Conservation (phyloP, 2,113 vertebrate genomes). For the Pachycephala philippinensis region DNA sequence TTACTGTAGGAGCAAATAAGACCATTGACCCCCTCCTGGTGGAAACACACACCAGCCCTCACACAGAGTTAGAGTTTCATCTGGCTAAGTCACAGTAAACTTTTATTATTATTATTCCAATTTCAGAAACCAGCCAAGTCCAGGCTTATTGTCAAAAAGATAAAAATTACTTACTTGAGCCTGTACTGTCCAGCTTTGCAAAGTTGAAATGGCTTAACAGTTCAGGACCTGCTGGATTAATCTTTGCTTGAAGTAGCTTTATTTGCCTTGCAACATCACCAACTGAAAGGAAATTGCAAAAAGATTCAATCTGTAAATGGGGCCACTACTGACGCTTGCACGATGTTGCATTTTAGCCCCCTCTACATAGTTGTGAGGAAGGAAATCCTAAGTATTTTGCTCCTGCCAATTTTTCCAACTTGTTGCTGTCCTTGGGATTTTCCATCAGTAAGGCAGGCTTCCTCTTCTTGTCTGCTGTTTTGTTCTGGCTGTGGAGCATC, state of each 20-base stretch:
- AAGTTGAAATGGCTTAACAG: not conserved
- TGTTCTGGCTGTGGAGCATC: not conserved
- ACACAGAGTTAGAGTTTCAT: not conserved
- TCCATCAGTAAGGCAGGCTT: not conserved
- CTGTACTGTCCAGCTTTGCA: not conserved
- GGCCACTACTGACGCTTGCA: not conserved
- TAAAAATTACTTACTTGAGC: not conserved
- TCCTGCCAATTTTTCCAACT: not conserved
- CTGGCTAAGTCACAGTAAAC: not conserved
- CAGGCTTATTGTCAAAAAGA: not conserved
- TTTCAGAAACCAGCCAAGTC: not conserved
- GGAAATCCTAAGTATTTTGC: not conserved
- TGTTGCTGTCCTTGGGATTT: not conserved
- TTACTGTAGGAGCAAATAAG: not conserved
- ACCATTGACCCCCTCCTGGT: not conserved
- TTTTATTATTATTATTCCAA: not conserved
- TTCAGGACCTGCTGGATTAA: not conserved
- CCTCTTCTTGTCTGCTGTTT: not conserved
- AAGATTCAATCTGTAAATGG: not conserved
- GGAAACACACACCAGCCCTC: not conserved
- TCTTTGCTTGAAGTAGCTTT: not conserved
- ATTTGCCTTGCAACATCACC: not conserved
- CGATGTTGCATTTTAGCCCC: not conserved
- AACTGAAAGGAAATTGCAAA: not conserved
- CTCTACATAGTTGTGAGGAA: not conserved